Evolutionary conservation across 2,888 invertebrate species (phyloP).

Genomic region (Cephus runcator): DNA sequence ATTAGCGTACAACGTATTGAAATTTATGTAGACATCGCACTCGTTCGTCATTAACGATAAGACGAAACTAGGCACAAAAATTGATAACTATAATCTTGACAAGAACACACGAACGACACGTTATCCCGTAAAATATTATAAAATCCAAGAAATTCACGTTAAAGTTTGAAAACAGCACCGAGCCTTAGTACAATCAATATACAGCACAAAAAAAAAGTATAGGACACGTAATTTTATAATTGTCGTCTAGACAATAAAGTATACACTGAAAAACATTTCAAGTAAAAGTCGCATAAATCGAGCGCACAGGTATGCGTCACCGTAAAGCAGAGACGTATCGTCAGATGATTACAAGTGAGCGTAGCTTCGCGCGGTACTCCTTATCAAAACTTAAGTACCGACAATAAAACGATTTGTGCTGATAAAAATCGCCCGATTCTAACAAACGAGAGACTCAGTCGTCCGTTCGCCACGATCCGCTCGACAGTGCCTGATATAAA

Average conservation of each 20-base stretch:
- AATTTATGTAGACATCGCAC: not conserved
- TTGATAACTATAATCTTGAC: not conserved
- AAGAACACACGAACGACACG: not conserved
- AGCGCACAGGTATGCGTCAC: no score
- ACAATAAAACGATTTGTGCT: slow-evolving; percentile 22
- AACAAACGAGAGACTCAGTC: not conserved
- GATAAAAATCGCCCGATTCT: slow-evolving; percentile 11
- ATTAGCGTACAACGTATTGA: not conserved
- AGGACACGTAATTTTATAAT: no score
- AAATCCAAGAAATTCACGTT: not conserved
- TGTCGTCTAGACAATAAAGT: not conserved
- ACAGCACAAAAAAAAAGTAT: no score
- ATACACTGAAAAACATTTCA: not conserved
- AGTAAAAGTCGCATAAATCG: not conserved
- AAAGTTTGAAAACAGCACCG: not conserved
- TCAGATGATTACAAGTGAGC: not conserved
- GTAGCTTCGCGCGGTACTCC: not conserved
- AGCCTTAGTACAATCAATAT: not conserved
- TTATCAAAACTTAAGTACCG: not conserved
- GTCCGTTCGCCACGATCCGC: not conserved
- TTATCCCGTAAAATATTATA: not conserved
- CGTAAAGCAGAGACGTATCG: no score
- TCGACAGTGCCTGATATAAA: not conserved
- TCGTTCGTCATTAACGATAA: not conserved
- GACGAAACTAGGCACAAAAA: not conserved